Evolutionary conservation across 1,140 invertebrate species (phyloP).

Genomic region (Cydia splendana): DNA sequence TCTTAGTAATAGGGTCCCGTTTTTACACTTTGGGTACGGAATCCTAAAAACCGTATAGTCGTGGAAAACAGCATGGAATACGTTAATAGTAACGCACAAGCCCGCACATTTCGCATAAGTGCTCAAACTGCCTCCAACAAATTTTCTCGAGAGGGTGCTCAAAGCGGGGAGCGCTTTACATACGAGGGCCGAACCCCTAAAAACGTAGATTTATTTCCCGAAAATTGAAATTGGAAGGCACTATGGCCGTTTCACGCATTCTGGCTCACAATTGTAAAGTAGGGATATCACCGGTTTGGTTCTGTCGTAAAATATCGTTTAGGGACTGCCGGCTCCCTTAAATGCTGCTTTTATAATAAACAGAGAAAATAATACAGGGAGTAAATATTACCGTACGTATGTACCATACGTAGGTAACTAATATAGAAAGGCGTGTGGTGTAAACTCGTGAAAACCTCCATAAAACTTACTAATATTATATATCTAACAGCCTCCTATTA

Average conservation of each 20-base stretch:
- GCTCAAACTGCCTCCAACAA: background rate
- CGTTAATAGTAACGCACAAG: background rate
- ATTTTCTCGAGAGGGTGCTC: background rate
- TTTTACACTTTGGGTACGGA: too few species aligned
- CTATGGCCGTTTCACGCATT: background rate
- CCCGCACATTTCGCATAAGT: background rate
- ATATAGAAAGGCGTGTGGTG: too few species aligned
- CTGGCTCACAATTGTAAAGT: background rate
- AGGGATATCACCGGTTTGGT: background rate
- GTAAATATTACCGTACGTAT: too few species aligned
- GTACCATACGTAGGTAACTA: too few species aligned
- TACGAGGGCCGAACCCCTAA: background rate
- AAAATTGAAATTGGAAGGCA: conserved; percentile 11
- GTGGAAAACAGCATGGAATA: too few species aligned
- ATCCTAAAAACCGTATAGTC: too few species aligned
- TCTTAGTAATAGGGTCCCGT: too few species aligned
- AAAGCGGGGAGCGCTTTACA: background rate
- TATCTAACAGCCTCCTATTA: too few species aligned
- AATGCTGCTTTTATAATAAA: background rate
- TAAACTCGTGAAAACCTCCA: too few species aligned
- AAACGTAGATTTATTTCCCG: conserved; percentile 2
- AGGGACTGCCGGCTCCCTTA: background rate
- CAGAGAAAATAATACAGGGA: background rate
- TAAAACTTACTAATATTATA: too few species aligned
- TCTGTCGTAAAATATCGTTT: conserved; percentile 11